Percentiles rank a stretch among this genome's conserved stretches.
Evolutionary conservation across 2,888 invertebrate species (phyloP).

Genomic region (Andrena marginata): DNA sequence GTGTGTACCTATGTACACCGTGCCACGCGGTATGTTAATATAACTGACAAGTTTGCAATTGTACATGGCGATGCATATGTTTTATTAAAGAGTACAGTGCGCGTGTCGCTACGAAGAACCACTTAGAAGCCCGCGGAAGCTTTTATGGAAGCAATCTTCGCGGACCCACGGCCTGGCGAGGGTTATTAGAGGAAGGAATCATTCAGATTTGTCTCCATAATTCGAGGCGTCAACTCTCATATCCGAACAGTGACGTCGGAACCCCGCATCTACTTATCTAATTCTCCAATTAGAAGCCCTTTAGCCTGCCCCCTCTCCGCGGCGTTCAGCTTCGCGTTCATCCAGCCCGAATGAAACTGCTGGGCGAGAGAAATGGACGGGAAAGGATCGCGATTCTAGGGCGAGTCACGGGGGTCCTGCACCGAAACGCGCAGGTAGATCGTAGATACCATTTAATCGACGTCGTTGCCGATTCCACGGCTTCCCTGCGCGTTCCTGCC

Average conservation of each 20-base stretch:
- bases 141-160: not conserved
- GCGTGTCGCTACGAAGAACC: not conserved
- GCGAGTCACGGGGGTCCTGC: not conserved
- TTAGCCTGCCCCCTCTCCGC: too few relatives aligned
- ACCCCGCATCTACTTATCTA: slow-evolving; percentile 24
- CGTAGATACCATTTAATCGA: slow-evolving; percentile 29
- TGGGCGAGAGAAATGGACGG: too few relatives aligned
- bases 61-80: too few relatives aligned
- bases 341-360: not conserved
- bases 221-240: slow-evolving; percentile 16
- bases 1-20: too few relatives aligned
- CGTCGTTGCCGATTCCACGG: slow-evolving; percentile 49
- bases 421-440: slow-evolving; percentile 22
- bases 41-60: too few relatives aligned
- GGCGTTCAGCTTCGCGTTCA: not conserved
- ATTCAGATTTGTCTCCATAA: slow-evolving; percentile 27
- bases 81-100: too few relatives aligned
- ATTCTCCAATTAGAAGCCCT: slow-evolving; percentile 1
- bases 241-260: slow-evolving; percentile 22
- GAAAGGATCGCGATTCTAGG: too few relatives aligned
- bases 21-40: too few relatives aligned
- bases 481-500: slow-evolving; percentile 35
- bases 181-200: slow-evolving; percentile 4
- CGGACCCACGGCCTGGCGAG: not conserved
- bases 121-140: slow-evolving; percentile 7